These are phyloP conservation scores for Hippolais icterina DNA, from an alignment of 2,113 vertebrate species.

Conservation along the genomic window DNA sequence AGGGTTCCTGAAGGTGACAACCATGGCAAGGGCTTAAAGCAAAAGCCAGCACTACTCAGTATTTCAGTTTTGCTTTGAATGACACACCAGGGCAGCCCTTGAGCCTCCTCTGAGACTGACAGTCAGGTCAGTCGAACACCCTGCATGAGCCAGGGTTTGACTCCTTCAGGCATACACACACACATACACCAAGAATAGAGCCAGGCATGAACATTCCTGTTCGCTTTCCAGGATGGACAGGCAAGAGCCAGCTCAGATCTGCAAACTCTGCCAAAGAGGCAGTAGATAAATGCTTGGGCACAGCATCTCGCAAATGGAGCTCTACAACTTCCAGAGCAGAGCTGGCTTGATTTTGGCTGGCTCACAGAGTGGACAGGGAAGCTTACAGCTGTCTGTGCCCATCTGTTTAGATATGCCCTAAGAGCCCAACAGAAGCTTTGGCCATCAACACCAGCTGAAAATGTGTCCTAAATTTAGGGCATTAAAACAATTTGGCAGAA, in stretches of 20 bases:
- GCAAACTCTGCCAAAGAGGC: not conserved
- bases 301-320: not conserved
- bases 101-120: not conserved
- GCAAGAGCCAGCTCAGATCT: not conserved
- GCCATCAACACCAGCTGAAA: constrained; percentile 15
- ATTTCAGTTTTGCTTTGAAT: not conserved
- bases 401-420: not conserved
- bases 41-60: not conserved
- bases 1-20: not conserved
- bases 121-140: rapidly evolving
- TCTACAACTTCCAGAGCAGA: not conserved
- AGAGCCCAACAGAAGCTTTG: not conserved
- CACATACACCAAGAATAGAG: not conserved
- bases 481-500: constrained; percentile 37
- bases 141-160: not conserved
- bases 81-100: not conserved
- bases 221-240: not conserved
- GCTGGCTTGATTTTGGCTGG: not conserved
- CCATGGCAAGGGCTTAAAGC: not conserved
- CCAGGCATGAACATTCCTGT: not conserved
- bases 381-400: not conserved
- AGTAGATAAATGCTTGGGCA: not conserved
- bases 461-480: not conserved
- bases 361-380: not conserved
- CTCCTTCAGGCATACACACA: not conserved